Evolutionary conservation across 1,140 invertebrate genomes (phyloP).

Genomic region (Neodiprion fabricii): DNA sequence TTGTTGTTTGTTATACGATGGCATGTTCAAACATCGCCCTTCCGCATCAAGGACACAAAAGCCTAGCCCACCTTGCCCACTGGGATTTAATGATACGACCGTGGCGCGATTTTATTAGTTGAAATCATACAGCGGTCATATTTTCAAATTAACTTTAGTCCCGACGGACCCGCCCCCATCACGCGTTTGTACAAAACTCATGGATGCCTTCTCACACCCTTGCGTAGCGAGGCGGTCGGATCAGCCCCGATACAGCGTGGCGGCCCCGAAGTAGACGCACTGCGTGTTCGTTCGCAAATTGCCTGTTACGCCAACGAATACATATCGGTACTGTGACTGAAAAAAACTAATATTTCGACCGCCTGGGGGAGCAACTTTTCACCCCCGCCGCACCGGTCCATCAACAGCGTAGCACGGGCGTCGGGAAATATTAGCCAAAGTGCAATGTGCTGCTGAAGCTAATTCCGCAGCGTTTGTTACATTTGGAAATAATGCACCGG

Average conservation of each 20-base stretch:
- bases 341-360: constrained; percentile 14
- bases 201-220: not conserved
- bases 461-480: not conserved
- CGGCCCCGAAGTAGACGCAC: not conserved
- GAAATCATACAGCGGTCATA: constrained; percentile 13
- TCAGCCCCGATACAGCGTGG: not conserved
- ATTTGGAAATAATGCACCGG: too few relatives aligned
- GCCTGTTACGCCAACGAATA: not conserved
- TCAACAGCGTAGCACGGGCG: not conserved
- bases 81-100: constrained; percentile 5
- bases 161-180: constrained; percentile 7
- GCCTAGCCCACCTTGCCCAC: not conserved
- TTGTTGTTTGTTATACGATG: not conserved
- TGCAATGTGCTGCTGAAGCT: constrained; percentile 3
- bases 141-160: constrained; percentile 14
- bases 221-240: not conserved
- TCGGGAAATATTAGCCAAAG: constrained; percentile 14
- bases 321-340: constrained; percentile 5
- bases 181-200: not conserved
- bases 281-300: not conserved
- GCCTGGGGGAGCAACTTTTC: constrained; percentile 4
- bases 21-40: not conserved
- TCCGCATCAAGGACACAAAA: not conserved
- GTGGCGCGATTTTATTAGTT: constrained; percentile 9
- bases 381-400: not conserved